phyloP scores from a whole-genome alignment of 2,888 invertebrate genomes.

The Drosophila austrosaltans region DNA sequence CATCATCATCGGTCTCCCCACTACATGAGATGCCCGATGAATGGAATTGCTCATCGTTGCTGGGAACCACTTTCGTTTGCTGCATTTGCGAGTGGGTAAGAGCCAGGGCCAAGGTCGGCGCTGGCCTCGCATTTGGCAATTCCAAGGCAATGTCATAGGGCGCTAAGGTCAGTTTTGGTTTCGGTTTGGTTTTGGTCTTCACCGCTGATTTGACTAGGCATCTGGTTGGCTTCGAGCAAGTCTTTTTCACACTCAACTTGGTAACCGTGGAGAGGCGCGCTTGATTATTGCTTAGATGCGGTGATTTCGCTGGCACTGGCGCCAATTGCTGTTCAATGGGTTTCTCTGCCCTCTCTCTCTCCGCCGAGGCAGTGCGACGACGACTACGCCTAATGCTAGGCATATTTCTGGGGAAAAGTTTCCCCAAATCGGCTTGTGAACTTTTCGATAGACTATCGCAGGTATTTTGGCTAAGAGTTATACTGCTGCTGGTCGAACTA shows the following conservation, averaged over 20 bases:
- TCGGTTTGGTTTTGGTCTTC: conserved; percentile 66
- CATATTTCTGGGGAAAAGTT: conserved; percentile 82
- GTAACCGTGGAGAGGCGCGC: conserved; percentile 72
- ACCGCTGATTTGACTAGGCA: conserved; percentile 53
- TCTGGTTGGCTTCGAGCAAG: conserved; percentile 64
- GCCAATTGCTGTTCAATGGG: conserved; percentile 16
- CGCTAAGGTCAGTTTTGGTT: conserved; percentile 62
- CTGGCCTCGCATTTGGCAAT: conserved; percentile 50
- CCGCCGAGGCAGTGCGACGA: conserved; percentile 51
- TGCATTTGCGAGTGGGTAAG: conserved; percentile 52
- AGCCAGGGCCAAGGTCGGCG: conserved; percentile 60
- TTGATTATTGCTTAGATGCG: conserved; percentile 44
- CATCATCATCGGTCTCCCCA: conserved; percentile 80
- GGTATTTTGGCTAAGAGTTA: conserved; percentile 42
- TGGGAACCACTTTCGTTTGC: conserved; percentile 61
- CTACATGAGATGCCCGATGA: conserved; percentile 83
- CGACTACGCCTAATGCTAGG: conserved; percentile 82
- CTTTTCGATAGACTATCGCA: conserved; percentile 72
- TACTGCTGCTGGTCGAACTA: conserved; percentile 31
- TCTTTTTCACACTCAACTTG: conserved; percentile 69
- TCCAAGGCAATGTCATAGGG: conserved; percentile 69
- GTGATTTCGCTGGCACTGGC: conserved; percentile 43
- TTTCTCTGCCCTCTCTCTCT: conserved; percentile 45
- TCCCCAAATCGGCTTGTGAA: conserved; percentile 75
- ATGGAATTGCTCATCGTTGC: conserved; percentile 74